phyloP scores from a whole-genome alignment of 2,888 invertebrate genomes.

The Leptura quadrifasciata region DNA sequence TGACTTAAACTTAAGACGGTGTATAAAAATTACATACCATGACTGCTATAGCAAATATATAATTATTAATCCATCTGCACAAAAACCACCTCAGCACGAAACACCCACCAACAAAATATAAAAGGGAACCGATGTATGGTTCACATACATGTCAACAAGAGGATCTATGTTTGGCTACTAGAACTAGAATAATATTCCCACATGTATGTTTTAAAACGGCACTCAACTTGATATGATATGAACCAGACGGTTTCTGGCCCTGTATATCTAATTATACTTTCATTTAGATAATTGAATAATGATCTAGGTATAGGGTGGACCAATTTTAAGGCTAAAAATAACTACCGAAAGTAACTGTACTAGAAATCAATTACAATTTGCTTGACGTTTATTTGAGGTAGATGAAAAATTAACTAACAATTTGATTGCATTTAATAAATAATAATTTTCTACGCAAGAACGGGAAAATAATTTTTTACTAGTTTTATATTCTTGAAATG shows the following conservation, averaged over 20 bases:
- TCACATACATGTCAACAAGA: conserved; percentile 32
- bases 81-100: conserved; percentile 9
- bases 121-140: conserved; percentile 23
- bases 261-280: conserved; percentile 56
- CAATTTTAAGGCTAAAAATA: neutral
- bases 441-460: no score
- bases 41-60: neutral
- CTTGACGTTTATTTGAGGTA: neutral
- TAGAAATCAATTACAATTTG: neutral
- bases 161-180: conserved; percentile 36
- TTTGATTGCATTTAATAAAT: no score
- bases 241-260: conserved; percentile 52
- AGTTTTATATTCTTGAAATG: no score
- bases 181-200: conserved; percentile 41
- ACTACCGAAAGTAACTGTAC: neutral
- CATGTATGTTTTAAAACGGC: conserved; percentile 34
- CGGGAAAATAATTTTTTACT: no score
- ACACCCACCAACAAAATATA: conserved; percentile 30
- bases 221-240: conserved; percentile 40
- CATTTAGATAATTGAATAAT: conserved; percentile 61
- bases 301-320: conserved; percentile 29
- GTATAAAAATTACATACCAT: conserved; percentile 1
- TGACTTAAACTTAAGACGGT: neutral
- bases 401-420: neutral
- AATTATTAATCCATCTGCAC: conserved; percentile 9